Evolutionary conservation across 1,140 invertebrate genomes (phyloP), one percentile per base, ranked within the genome.

Genomic region (Zaprionus lachaisei): DNA sequence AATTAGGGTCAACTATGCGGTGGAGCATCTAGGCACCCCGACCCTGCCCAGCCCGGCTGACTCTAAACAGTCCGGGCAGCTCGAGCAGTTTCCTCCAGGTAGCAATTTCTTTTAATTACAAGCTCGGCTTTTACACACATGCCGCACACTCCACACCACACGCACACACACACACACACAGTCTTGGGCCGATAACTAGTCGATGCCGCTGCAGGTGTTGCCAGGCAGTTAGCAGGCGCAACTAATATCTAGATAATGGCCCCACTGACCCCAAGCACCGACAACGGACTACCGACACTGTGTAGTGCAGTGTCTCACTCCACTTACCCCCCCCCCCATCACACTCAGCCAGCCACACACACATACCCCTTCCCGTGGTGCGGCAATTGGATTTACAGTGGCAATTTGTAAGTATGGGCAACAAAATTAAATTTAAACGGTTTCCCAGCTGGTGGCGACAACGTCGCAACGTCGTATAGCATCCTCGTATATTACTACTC

Each of bases 21-120:
- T 72, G 54, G 65, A 78, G 67, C 75, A 56, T 66, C 49, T 65
- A 56, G 63, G 47, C 41, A 34, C 37, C 37, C 37, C 4, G 37
- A 15, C 37, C 6, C 26, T 28, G 31, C 31, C 31, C 9, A 11
- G 31, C 9, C 31, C 9, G 9, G 0, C 31, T 15, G n/a, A 54
- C 12, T 54, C 49, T 37, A 37, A 67, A 34, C 41, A 61, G 65
- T 34, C 72, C 31, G 26, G 22, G 37, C 72, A 62, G 17, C 4
- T 9, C 47, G 41, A 22, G 17, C 47, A 51, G 47, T 51, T 51
- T 74, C 65, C 58, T 70, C 41, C 69, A 80, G 78, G 78, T 65
- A 80, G 82, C 85, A 72, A 87, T 83, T 81, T 83, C 77, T 77
- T 86, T 86, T 86, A 86, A 86, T 87, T 83, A 87, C 83, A 80